These are phyloP conservation scores for Melitaea athalia DNA, from an alignment of 2,888 invertebrate genomes.

Conservation along the genomic window DNA sequence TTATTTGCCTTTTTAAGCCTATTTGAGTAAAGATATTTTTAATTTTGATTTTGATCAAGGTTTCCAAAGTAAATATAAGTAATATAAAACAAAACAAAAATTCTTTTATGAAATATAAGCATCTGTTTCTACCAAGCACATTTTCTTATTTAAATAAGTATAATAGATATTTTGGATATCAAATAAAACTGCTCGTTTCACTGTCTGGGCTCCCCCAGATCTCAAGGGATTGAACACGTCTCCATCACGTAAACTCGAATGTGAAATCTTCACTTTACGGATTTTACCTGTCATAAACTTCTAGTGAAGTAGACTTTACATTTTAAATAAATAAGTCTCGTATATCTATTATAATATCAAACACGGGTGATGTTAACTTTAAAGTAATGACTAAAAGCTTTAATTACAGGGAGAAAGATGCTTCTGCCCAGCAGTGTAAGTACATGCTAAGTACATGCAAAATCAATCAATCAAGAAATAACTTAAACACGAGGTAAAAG, in stretches of 20 bases:
- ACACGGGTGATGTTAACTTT: no score
- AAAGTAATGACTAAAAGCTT: not conserved
- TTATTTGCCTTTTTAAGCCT: no score
- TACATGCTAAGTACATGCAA: no score
- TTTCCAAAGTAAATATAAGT: no score
- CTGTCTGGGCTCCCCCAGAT: slow-evolving; percentile 48
- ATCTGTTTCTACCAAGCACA: no score
- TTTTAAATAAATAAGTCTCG: slow-evolving; percentile 49
- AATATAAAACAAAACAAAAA: no score
- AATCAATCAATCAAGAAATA: no score
- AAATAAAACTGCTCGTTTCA: slow-evolving; percentile 27
- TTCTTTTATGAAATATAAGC: no score
- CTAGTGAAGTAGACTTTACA: slow-evolving; percentile 48
- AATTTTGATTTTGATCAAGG: no score
- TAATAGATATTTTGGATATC: slow-evolving; percentile 11
- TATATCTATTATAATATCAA: slow-evolving; percentile 12
- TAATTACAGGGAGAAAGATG: not conserved
- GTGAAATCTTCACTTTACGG: slow-evolving; percentile 64
- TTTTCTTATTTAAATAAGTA: not conserved
- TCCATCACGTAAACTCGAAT: slow-evolving; percentile 60
- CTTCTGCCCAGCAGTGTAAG: no score
- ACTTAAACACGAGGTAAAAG: no score
- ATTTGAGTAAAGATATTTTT: no score
- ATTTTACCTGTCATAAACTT: slow-evolving; percentile 74
- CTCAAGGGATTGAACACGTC: slow-evolving; percentile 68